These are phyloP conservation scores for Natator depressus DNA, from an alignment of 2,113 vertebrate species.

Conservation along the genomic window DNA sequence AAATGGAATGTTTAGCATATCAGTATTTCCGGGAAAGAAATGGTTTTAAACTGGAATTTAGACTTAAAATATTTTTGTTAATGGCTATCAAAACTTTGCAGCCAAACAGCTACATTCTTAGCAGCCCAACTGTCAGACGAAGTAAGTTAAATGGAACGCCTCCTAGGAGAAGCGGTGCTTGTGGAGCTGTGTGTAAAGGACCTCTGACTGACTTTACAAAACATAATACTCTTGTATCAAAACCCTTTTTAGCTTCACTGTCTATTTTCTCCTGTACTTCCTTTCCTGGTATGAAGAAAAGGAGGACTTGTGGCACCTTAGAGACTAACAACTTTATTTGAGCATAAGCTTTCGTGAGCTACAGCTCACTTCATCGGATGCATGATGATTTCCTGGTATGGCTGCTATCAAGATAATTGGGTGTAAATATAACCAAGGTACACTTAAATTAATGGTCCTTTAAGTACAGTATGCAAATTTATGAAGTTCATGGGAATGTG, in stretches of 20 bases:
- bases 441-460: not conserved
- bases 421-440: not conserved
- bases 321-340: too few relatives aligned
- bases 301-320: too few relatives aligned
- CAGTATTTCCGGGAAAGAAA: not conserved
- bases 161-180: not conserved
- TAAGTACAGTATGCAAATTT: slow-evolving; percentile 2
- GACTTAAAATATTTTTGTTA: not conserved
- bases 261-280: not conserved
- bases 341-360: too few relatives aligned
- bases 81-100: not conserved
- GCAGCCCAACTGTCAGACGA: not conserved
- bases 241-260: not conserved
- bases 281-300: not conserved
- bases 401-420: not conserved
- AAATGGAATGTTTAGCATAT: slow-evolving; percentile 24
- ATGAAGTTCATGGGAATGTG: not conserved
- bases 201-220: not conserved
- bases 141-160: not conserved
- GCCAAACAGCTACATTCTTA: not conserved
- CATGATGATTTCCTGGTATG: not conserved
- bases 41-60: not conserved
- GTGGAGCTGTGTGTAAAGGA: not conserved
- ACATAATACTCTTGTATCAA: not conserved
- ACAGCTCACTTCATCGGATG: too few relatives aligned